Conservation (phyloP, 2,888 invertebrate genomes). For the Acleris holmiana region DNA sequence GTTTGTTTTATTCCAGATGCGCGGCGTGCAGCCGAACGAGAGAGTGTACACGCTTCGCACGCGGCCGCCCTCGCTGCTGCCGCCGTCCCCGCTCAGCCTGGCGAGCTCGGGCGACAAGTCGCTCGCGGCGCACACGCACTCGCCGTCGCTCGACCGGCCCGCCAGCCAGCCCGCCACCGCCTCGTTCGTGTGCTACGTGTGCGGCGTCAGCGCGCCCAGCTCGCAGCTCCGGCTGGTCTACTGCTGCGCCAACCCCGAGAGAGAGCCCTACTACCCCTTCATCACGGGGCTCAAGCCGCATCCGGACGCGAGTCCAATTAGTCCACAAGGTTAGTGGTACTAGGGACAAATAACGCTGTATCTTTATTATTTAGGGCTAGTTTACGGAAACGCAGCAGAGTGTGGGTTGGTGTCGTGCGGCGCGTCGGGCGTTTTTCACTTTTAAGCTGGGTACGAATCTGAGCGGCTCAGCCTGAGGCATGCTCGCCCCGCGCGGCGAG, state of each 20-base stretch:
- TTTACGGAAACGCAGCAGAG: too few relatives aligned
- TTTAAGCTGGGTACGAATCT: too few relatives aligned
- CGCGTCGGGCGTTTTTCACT: too few relatives aligned
- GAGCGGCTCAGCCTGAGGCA: too few relatives aligned
- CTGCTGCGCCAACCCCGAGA: conserved; percentile 92
- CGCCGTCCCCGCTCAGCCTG: conserved; percentile 76
- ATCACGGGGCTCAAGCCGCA: conserved; percentile 92
- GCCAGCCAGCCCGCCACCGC: conserved; percentile 61
- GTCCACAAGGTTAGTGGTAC: conserved; percentile 88
- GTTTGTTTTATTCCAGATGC: conserved; percentile 72
- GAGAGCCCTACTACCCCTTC: conserved; percentile 96
- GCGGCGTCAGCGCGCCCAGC: conserved; percentile 91
- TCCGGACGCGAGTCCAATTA: conserved; percentile 94
- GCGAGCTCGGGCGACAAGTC: conserved; percentile 78
- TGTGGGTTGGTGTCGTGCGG: too few relatives aligned
- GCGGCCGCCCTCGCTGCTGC: conserved; percentile 86
- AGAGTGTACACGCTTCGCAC: conserved; percentile 92
- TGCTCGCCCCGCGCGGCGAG: too few relatives aligned
- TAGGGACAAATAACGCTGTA: background rate
- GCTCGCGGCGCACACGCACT: conserved; percentile 62
- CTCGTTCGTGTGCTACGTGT: conserved; percentile 94
- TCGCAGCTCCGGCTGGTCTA: conserved; percentile 92
- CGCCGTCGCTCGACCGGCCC: conserved; percentile 64
- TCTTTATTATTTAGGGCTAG: too few relatives aligned
- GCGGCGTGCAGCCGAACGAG: conserved; percentile 90